Conservation (phyloP, 2,888 invertebrate genomes). For the Muscina levida region DNA sequence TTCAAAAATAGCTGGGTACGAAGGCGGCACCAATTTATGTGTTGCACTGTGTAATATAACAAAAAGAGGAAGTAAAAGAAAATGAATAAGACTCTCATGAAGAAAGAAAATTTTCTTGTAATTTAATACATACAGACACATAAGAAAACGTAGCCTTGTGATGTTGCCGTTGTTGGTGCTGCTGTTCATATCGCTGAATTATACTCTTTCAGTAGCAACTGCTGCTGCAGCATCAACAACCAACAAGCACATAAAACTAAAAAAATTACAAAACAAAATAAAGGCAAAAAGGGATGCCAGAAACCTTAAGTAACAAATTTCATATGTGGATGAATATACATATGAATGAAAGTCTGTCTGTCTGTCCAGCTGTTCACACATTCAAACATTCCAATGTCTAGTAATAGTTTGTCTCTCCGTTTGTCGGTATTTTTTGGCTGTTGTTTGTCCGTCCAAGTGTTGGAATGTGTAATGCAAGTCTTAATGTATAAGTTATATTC, state of each 20-base stretch:
- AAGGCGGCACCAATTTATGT: no score
- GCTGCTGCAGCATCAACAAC: slow-evolving; percentile 19
- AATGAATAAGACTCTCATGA: neutral
- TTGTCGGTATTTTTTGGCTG: neutral
- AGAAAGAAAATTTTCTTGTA: slow-evolving; percentile 52
- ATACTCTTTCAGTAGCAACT: neutral
- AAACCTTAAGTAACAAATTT: neutral
- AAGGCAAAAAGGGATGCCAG: neutral
- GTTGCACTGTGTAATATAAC: no score
- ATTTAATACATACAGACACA: slow-evolving; percentile 53
- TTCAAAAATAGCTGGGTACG: no score
- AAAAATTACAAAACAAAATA: slow-evolving; percentile 27
- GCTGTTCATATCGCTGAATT: slow-evolving; percentile 9
- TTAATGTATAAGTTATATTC: slow-evolving; percentile 23
- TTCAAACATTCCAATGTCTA: no score
- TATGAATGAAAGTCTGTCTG: neutral
- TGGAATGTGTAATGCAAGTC: slow-evolving; percentile 1
- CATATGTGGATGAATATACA: neutral
- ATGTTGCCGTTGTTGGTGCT: neutral
- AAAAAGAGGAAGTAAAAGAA: no score
- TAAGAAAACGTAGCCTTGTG: neutral
- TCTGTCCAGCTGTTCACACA: no score
- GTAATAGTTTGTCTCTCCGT: neutral
- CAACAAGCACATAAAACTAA: slow-evolving; percentile 4
- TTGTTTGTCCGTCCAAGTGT: neutral